phyloP scores from a whole-genome alignment of 1,140 invertebrate species.

The Temnothorax longispinosus region DNA sequence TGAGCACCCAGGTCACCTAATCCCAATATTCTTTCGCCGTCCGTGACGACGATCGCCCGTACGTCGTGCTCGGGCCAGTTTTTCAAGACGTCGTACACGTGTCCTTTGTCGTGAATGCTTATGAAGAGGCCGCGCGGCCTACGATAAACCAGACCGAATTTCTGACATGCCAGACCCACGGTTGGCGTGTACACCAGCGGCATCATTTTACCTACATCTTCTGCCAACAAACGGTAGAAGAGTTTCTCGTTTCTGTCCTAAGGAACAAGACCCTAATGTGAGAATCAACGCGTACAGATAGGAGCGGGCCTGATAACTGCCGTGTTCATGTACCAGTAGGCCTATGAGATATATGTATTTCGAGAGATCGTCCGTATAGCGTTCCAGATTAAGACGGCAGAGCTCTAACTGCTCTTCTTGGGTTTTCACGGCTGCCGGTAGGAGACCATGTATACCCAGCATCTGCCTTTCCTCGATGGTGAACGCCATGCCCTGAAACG shows the following conservation, averaged over 20 bases:
- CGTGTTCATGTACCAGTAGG: constrained; percentile 87
- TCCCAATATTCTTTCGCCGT: constrained; percentile 97
- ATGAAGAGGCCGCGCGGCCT: constrained; percentile 98
- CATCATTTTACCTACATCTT: constrained; percentile 96
- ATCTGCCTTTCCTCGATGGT: constrained; percentile 93
- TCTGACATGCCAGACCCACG: constrained; percentile 97
- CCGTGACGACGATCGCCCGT: constrained; percentile 96
- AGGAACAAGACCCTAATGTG: constrained; percentile 32
- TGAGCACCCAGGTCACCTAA: constrained; percentile 97
- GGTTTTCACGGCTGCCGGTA: constrained; percentile 92
- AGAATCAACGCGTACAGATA: constrained; percentile 9
- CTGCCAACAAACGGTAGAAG: constrained; percentile 96
- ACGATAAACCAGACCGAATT: constrained; percentile 97
- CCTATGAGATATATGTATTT: constrained; percentile 93
- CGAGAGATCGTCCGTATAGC: constrained; percentile 91
- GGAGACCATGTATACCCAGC: constrained; percentile 93
- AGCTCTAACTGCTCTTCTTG: constrained; percentile 94
- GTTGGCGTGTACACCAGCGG: constrained; percentile 97
- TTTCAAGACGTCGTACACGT: constrained; percentile 93
- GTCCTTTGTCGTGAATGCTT: constrained; percentile 97
- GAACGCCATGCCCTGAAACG: constrained; percentile 93
- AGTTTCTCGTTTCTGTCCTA: constrained; percentile 96
- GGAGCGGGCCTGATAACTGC: neutral
- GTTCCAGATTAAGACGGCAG: constrained; percentile 90
- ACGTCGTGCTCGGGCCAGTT: constrained; percentile 96